Conservation (phyloP, 2,888 invertebrate species). For the Nematopogon swammerdamellus region DNA sequence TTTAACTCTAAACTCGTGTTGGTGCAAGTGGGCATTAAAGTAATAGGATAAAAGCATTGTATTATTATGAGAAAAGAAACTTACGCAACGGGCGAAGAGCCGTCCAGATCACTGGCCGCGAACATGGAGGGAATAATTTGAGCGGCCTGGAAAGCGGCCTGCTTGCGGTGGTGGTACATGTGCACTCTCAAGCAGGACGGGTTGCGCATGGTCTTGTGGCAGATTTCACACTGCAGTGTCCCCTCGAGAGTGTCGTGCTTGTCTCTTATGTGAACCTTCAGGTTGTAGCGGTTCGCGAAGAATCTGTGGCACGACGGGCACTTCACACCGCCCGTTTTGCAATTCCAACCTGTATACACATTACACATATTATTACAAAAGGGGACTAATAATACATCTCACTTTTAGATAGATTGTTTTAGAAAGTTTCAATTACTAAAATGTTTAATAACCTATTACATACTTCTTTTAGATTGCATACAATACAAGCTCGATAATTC, state of each 20-base stretch:
- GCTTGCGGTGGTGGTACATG: slow-evolving; percentile 64
- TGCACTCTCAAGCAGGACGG: slow-evolving; percentile 62
- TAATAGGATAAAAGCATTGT: too few relatives aligned
- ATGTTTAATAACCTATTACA: too few relatives aligned
- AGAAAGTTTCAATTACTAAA: too few relatives aligned
- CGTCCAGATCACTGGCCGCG: not conserved
- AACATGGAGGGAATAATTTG: not conserved
- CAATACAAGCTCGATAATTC: too few relatives aligned
- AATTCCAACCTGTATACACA: slow-evolving; percentile 32
- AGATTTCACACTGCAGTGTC: slow-evolving; percentile 64
- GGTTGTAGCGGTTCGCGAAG: slow-evolving; percentile 65
- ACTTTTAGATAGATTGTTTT: too few relatives aligned
- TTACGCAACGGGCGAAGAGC: not conserved
- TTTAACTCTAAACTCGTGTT: too few relatives aligned
- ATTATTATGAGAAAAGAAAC: too few relatives aligned
- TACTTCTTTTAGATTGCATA: too few relatives aligned
- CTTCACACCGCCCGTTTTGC: slow-evolving; percentile 54
- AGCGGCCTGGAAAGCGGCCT: slow-evolving; percentile 26
- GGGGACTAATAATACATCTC: too few relatives aligned
- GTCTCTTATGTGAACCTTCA: slow-evolving; percentile 69
- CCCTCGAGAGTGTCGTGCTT: slow-evolving; percentile 67
- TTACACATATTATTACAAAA: too few relatives aligned
- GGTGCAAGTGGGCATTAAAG: too few relatives aligned
- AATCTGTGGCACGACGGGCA: slow-evolving; percentile 61
- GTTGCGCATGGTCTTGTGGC: slow-evolving; percentile 66